Percentiles rank a stretch among this genome's conserved stretches.
phyloP scores from a whole-genome alignment of 2,797 vertebrate species.

The Anas bernieri region DNA sequence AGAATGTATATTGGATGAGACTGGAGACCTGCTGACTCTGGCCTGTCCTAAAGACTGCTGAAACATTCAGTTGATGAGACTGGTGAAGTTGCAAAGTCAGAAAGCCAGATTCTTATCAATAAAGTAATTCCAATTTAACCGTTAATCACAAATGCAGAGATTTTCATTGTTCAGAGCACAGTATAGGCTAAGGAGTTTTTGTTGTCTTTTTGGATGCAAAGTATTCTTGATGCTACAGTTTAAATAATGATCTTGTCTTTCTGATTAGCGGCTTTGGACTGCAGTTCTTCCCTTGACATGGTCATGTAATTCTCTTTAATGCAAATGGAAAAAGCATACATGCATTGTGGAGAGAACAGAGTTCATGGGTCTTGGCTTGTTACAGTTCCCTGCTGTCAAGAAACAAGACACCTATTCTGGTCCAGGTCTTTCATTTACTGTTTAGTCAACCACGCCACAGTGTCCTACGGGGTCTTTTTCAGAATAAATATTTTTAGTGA shows the following conservation, averaged over 20 bases:
- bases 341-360: neutral
- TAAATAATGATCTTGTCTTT: constrained; percentile 10
- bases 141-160: neutral
- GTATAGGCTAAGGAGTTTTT: neutral
- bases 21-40: constrained; percentile 52
- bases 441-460: neutral
- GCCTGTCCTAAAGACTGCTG: constrained; percentile 22
- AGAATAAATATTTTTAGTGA: neutral
- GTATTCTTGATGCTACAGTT: neutral
- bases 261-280: neutral
- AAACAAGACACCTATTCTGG: neutral
- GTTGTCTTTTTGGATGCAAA: neutral
- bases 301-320: neutral
- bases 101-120: neutral
- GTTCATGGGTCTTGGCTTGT: neutral
- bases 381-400: neutral
- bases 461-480: neutral
- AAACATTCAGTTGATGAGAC: neutral
- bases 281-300: neutral
- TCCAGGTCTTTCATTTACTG: neutral
- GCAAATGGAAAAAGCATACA: neutral
- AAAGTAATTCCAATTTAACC: neutral
- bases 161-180: neutral
- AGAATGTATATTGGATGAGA: constrained; percentile 41
- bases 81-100: neutral